Base-by-base conservation (phyloP, 2,797 vertebrate species). In the Ptychadena robeensis region DNA sequence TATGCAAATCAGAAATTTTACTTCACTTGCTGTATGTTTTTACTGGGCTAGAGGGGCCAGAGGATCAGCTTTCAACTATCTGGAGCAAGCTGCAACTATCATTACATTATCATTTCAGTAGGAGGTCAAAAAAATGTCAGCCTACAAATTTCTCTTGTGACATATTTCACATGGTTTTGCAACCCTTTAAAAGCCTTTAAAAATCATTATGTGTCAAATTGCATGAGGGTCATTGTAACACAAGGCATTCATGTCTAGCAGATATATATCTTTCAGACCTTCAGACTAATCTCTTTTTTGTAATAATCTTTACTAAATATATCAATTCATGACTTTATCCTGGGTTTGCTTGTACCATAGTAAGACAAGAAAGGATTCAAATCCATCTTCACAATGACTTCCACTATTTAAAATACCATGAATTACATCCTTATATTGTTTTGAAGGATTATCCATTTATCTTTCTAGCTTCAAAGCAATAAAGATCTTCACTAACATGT, bases 321-420 rank as follows among this genome's bases (percentile, higher is more conserved):
- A 91, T 89, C 90, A 92, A 93, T 92, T 93, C 92, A 92, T 93
- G 90, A 93, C 90, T 85, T 86, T 88, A 92, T 92, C 89, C 93
- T 92, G 94, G 94, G 95, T 94, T 95, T 97, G 96, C 94, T 94
- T 93, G 95, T 95, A 93, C 93, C 90, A 93, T 94, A 59, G 94
- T 95, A 95, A 94, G 95, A 94, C 92, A 94, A 94, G 87, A 95
- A 95, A 95, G 94, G 95, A 93, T 91, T 94, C 93, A 96, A 96
- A 96, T 94, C 94, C 93, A 92, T 86, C 95, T 93, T 93, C 94
- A 95, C 94, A 95, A 96, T 94, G 95, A 94, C 93, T 92, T 94
- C 93, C 93, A 93, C 89, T 86, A 88, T 90, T 83, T 4, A 1
- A 88, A 83, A 79, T 88, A 87, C 84, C 86, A 87, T 85, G 91